phyloP scores from a whole-genome alignment of 2,797 vertebrate species.

The Heteromormyrus szaboi region DNA sequence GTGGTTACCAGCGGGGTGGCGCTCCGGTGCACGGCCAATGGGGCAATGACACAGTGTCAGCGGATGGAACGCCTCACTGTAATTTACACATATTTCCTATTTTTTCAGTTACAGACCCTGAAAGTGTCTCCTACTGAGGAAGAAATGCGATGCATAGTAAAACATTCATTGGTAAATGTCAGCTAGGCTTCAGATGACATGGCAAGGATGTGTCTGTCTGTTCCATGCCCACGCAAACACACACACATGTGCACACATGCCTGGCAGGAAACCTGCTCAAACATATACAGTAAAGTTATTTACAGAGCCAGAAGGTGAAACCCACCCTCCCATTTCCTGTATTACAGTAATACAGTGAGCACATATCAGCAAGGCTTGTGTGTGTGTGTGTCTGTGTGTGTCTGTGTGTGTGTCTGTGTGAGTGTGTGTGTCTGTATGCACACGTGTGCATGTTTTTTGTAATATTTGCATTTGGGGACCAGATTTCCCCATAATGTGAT shows the following conservation, averaged over 20 bases:
- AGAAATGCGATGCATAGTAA: not conserved
- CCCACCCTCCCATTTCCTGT: not conserved
- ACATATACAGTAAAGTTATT: not conserved
- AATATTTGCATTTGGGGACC: not conserved
- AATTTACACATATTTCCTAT: not conserved
- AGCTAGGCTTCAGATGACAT: not conserved
- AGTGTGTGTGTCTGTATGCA: no score
- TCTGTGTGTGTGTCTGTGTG: not conserved
- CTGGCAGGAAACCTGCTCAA: not conserved
- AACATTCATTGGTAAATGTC: not conserved
- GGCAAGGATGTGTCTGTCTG: not conserved
- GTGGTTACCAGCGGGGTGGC: not conserved
- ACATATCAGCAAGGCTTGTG: not conserved
- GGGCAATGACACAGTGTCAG: not conserved
- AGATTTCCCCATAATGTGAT: not conserved
- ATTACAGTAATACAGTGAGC: not conserved
- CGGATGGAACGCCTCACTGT: not conserved
- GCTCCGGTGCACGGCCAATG: not conserved
- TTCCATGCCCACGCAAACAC: not conserved
- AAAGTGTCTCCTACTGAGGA: conserved; percentile 4
- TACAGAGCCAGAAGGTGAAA: not conserved
- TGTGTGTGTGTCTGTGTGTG: conserved; percentile 5
- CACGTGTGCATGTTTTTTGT: not conserved
- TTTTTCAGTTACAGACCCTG: not conserved
- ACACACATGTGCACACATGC: not conserved